Evolutionary conservation across 2,113 vertebrate genomes (phyloP).

Genomic region (Scomber scombrus): DNA sequence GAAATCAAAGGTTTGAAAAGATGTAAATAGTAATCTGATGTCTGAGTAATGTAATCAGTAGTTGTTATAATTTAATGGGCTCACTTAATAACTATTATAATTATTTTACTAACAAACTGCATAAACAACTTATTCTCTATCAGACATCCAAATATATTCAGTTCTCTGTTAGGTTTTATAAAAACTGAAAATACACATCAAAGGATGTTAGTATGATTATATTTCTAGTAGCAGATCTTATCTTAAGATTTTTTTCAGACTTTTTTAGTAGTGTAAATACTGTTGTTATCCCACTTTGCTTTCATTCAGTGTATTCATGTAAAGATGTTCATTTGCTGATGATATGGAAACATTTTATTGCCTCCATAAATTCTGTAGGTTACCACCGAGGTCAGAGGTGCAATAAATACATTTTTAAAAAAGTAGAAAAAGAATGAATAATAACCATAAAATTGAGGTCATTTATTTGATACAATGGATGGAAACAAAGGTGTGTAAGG

Average conservation of each 20-base stretch:
- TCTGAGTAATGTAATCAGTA: no score
- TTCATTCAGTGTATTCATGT: background rate
- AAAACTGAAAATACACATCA: background rate
- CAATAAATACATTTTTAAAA: no score
- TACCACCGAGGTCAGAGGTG: background rate
- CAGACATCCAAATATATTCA: background rate
- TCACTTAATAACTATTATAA: background rate
- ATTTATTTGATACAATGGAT: background rate
- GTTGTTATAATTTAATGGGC: background rate
- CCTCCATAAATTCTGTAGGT: background rate
- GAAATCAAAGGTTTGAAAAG: no score
- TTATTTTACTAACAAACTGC: no score
- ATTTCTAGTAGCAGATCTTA: background rate
- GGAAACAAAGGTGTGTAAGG: background rate
- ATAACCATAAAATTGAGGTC: slow-evolving; percentile 12
- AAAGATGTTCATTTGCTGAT: background rate
- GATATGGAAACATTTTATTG: slow-evolving; percentile 29
- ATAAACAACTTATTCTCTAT: background rate
- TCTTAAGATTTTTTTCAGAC: background rate
- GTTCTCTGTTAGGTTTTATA: background rate
- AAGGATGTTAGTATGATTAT: background rate
- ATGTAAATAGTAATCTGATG: no score
- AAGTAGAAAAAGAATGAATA: slow-evolving; percentile 7
- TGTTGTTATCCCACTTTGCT: background rate
- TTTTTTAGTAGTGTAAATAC: background rate